Base-by-base conservation (phyloP, 2,888 invertebrate genomes). In the Lasioglossum marginatum region DNA sequence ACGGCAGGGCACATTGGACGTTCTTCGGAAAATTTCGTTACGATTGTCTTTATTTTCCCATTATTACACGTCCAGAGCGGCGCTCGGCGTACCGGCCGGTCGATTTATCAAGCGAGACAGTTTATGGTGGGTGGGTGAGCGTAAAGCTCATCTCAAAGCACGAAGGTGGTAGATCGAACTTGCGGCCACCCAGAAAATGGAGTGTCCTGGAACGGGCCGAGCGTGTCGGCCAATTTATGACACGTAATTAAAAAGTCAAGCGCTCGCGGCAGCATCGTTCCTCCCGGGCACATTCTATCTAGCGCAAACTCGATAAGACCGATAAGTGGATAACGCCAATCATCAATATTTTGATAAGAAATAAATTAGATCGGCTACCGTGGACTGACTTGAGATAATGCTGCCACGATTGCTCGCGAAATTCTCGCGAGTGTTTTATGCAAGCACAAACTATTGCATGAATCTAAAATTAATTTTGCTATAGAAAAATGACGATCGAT, bases 211-310 rank as follows among this genome's bases (percentile, higher is more conserved):
- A 93, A 87, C 92, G 90, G 90, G 90, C 92, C 91, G 89, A 92
- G 92, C 93, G 94, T 93, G 92, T 93, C 93, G 91, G 87, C 90
- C 94, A 93, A 94, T 93, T 94, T 94, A 94, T 94, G 94, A 93
- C 93, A 93, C 90, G 92, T 92, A 93, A 94, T 94, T 94, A 94
- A 93, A 93, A 93, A 94, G 93, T 93, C 93, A 92, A 91, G 86
- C 91, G 91, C 87, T 89, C 88, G 85, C 88, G 86, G 88, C 89
- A 83, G 88, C 87, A 81, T 86, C 90, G 88, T 90, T 88, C 85
- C 88, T 91, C 89, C 88, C 60, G 85, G 83, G 85, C 87, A 85
- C 88, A 89, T 91, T 91, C 90, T 90, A 90, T 88, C 89, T 85
- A 84, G 79, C 86, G 89, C 87, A 92, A 92, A 83, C 88, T 89